These are phyloP conservation scores for Phylloscopus trochilus DNA, from an alignment of 2,113 vertebrate species.

Conservation along the genomic window DNA sequence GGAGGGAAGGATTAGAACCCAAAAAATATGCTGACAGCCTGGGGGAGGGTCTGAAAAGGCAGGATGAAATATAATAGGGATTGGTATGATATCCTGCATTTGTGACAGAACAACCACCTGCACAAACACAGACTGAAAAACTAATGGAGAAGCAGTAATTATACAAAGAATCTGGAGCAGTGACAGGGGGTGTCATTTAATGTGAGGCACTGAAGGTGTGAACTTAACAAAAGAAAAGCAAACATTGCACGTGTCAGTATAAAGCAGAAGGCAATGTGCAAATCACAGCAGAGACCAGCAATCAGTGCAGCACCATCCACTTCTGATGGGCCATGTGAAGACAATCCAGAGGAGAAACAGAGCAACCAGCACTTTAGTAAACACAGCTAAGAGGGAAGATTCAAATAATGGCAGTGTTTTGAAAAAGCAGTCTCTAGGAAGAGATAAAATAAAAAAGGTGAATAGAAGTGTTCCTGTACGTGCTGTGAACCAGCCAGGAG, in stretches of 20 bases:
- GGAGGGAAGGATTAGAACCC: background rate
- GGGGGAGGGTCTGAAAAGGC: background rate
- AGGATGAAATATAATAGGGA: background rate
- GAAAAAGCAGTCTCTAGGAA: background rate
- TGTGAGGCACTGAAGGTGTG: background rate
- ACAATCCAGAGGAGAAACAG: background rate
- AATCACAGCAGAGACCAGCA: background rate
- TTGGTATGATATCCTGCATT: background rate
- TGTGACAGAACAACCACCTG: background rate
- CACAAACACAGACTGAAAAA: background rate
- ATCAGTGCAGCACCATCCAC: background rate
- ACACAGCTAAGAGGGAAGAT: background rate
- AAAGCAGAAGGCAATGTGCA: background rate
- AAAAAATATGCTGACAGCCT: background rate
- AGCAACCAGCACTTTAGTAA: rapidly evolving
- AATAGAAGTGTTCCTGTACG: background rate
- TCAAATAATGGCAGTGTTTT: background rate
- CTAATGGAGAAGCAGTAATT: background rate
- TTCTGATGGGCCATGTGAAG: background rate
- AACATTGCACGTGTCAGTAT: rapidly evolving
- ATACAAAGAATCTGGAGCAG: background rate
- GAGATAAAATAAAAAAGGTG: background rate
- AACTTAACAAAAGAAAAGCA: background rate
- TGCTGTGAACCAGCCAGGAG: background rate
- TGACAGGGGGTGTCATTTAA: background rate